These are phyloP conservation scores for Cheumatopsyche charites DNA, from an alignment of 1,140 invertebrate genomes.

Conservation along the genomic window DNA sequence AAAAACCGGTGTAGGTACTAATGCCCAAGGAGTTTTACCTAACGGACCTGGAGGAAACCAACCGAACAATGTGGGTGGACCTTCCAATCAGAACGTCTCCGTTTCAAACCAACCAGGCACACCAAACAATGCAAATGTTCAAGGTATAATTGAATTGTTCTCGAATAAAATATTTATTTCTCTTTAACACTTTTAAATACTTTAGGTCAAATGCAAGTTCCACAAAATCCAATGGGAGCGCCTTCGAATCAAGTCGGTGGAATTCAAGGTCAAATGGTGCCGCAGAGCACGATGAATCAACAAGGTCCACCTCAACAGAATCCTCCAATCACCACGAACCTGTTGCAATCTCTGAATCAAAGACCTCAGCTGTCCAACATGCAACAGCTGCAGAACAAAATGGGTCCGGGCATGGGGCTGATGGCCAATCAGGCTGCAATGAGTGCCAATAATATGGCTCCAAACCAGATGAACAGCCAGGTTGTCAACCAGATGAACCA, in stretches of 20 bases:
- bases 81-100: slow-evolving; percentile 39
- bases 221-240: slow-evolving; percentile 47
- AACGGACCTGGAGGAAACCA: slow-evolving; percentile 42
- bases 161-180: background rate
- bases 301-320: slow-evolving; percentile 55
- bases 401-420: slow-evolving; percentile 59
- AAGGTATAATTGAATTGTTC: slow-evolving; percentile 58
- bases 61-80: slow-evolving; percentile 48
- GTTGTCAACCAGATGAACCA: slow-evolving; percentile 61
- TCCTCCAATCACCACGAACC: slow-evolving; percentile 61
- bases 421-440: slow-evolving; percentile 52
- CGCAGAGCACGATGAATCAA: slow-evolving; percentile 62
- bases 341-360: slow-evolving; percentile 67
- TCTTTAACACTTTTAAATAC: too few species aligned
- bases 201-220: slow-evolving; percentile 50
- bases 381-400: slow-evolving; percentile 64
- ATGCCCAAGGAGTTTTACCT: slow-evolving; percentile 59
- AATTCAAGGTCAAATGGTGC: slow-evolving; percentile 55
- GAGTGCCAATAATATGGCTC: slow-evolving; percentile 52
- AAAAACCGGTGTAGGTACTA: slow-evolving; percentile 55
- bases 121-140: slow-evolving; percentile 53
- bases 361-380: slow-evolving; percentile 65
- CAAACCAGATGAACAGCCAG: slow-evolving; percentile 59
- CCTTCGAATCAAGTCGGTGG: slow-evolving; percentile 51
- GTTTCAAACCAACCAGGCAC: slow-evolving; percentile 52